These are phyloP conservation scores for Sphaerophoria rueppellii DNA, from an alignment of 2,888 invertebrate species.

Conservation along the genomic window DNA sequence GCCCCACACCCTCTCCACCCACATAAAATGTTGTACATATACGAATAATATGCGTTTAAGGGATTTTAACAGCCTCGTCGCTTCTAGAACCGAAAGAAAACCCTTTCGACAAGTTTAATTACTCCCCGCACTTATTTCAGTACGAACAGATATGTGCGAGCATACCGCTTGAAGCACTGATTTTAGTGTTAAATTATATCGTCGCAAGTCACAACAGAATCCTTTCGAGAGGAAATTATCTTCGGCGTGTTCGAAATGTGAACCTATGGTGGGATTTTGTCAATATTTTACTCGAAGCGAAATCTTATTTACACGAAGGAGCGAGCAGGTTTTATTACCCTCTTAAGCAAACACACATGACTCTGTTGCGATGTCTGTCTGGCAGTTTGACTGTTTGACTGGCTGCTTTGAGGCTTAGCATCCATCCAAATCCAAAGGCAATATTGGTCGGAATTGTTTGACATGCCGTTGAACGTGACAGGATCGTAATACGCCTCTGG, in stretches of 20 bases:
- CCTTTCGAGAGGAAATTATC: slow-evolving; percentile 69
- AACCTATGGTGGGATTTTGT: neutral
- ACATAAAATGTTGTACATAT: neutral
- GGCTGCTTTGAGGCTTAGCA: neutral
- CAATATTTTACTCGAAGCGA: slow-evolving; percentile 38
- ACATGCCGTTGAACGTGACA: slow-evolving; percentile 57
- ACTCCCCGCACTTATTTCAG: slow-evolving; percentile 49
- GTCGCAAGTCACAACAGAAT: slow-evolving; percentile 45
- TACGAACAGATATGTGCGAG: slow-evolving; percentile 8
- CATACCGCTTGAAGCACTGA: slow-evolving; percentile 51
- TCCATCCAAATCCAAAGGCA: slow-evolving; percentile 47
- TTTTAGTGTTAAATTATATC: slow-evolving; percentile 69
- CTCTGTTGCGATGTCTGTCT: slow-evolving; percentile 10
- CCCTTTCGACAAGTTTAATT: slow-evolving; percentile 67
- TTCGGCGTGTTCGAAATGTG: slow-evolving; percentile 62
- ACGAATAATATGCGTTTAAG: slow-evolving; percentile 27
- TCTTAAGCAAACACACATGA: slow-evolving; percentile 12
- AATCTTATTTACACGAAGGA: slow-evolving; percentile 44
- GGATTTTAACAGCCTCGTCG: slow-evolving; percentile 14
- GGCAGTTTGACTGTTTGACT: neutral
- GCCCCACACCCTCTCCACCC: slow-evolving; percentile 51
- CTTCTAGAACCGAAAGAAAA: neutral
- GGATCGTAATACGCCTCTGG: slow-evolving; percentile 63
- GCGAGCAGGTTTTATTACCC: slow-evolving; percentile 34
- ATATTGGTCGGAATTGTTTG: slow-evolving; percentile 51